A percentile compares a stretch with the other conserved stretches of the same genome.
Evolutionary conservation across 1,140 invertebrate genomes (phyloP).

Genomic region (Monochamus saltuarius): DNA sequence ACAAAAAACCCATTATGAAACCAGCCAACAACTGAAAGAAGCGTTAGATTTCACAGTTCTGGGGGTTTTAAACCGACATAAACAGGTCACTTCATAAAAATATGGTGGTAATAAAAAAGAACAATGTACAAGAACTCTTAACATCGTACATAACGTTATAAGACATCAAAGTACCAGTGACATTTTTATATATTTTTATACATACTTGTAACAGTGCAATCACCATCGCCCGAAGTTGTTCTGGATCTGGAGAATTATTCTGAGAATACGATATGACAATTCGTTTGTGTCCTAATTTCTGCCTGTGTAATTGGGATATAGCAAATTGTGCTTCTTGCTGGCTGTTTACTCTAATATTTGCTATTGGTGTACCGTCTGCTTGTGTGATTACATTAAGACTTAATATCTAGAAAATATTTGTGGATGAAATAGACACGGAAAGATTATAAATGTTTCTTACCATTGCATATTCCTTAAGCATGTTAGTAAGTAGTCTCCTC

Average conservation of each 20-base stretch:
- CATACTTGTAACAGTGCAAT: slow-evolving; percentile 61
- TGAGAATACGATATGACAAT: slow-evolving; percentile 77
- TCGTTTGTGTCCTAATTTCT: slow-evolving; percentile 79
- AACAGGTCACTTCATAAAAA: too few relatives aligned
- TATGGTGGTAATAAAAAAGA: too few relatives aligned
- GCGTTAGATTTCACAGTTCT: too few relatives aligned
- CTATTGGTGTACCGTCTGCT: slow-evolving; percentile 68
- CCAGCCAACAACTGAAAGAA: too few relatives aligned
- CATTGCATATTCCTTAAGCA: slow-evolving; percentile 70
- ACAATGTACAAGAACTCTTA: too few relatives aligned
- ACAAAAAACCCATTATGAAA: too few relatives aligned
- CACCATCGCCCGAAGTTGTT: slow-evolving; percentile 66
- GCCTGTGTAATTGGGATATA: slow-evolving; percentile 79
- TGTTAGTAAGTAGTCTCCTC: slow-evolving; percentile 64
- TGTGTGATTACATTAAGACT: slow-evolving; percentile 67
- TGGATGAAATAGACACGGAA: neutral
- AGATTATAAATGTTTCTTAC: slow-evolving; percentile 56
- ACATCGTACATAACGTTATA: too few relatives aligned
- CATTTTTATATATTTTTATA: neutral
- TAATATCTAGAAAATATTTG: slow-evolving; percentile 58
- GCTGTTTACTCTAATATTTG: slow-evolving; percentile 65
- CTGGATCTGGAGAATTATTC: slow-evolving; percentile 63
- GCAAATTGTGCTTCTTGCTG: slow-evolving; percentile 73
- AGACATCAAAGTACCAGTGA: too few relatives aligned
- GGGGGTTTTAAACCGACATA: too few relatives aligned